Evolutionary conservation across 2,888 invertebrate genomes (phyloP).

Genomic region (Ptychoptera albimana): DNA sequence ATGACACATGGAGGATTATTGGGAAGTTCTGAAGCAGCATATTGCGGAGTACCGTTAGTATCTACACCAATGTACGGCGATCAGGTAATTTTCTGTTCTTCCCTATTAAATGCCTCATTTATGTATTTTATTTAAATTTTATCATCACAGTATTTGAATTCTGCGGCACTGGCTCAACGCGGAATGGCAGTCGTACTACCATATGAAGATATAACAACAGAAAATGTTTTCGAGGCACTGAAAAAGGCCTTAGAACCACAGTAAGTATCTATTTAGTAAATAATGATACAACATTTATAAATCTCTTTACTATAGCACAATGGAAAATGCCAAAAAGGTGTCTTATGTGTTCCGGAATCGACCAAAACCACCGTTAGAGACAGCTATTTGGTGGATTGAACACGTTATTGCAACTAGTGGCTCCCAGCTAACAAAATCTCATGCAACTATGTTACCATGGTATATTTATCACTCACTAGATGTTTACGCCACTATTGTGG

Average conservation of each 20-base stretch:
- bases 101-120: neutral
- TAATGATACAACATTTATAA: too few species aligned
- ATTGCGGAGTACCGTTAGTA: slow-evolving; percentile 45
- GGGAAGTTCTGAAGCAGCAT: slow-evolving; percentile 45
- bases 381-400: slow-evolving; percentile 47
- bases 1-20: slow-evolving; percentile 56
- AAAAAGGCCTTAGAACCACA: slow-evolving; percentile 21
- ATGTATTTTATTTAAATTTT: neutral
- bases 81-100: slow-evolving; percentile 27
- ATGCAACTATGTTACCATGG: slow-evolving; percentile 30
- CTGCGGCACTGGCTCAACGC: slow-evolving; percentile 32
- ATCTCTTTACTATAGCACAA: too few species aligned
- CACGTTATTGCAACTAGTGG: slow-evolving; percentile 39
- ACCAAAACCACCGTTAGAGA: slow-evolving; percentile 35
- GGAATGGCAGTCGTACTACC: slow-evolving; percentile 36
- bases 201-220: slow-evolving; percentile 32
- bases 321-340: slow-evolving; percentile 24
- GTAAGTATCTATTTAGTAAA: too few species aligned
- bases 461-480: slow-evolving; percentile 34
- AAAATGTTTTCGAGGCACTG: slow-evolving; percentile 32
- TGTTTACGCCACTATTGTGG: slow-evolving; percentile 15
- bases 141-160: slow-evolving; percentile 27
- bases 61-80: slow-evolving; percentile 50
- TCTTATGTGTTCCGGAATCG: slow-evolving; percentile 35
- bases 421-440: slow-evolving; percentile 32